Base-by-base conservation (phyloP, 2,113 vertebrate genomes). In the Seriola aureovittata region DNA sequence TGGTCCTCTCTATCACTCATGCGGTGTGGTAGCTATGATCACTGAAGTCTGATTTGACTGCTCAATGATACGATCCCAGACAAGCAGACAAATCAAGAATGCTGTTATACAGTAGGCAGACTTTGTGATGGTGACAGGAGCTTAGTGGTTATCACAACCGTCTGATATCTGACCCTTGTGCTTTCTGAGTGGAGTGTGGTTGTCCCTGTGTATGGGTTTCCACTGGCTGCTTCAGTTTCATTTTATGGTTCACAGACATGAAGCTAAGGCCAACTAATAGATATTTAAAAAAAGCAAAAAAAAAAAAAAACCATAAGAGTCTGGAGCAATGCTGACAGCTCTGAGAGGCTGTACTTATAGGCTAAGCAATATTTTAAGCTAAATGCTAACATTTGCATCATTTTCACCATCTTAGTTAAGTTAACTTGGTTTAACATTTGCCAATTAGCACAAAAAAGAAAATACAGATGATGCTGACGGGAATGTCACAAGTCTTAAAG, bases 51-150 rank as follows among this genome's bases (percentile, higher is more conserved):
- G 32, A 52, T 63, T 40, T 64, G 25, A 44, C 21, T 52, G 40
- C 48, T 40, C 17, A 50, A n/a, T 48, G 63, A 11, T 25, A 52
- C 13, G 62, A 23, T 25, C 42, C 21, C 40, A 82, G 38, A 71
- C 32, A 40, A 38, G 7, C 44, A 44, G 25, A 40, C 3, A 36
- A 12, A 21, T 1, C 1, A 32, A 11, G 63, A 60, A 66, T 23
- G 54, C 34, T 10, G 34, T 44, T 32, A 38, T 32, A 46, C 58
- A 64, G 14, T 29, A 19, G 5, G 21, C 25, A 62, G 19, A 62
- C 46, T 65, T 77, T 55, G 65, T 73, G 29, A 73, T 29, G 10
- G 12, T 76, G 40, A 58, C 55, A 63, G 44, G 6, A 48, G 36
- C 21, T 73, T 38, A 17, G 57, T 46, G 21, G 62, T 58, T 48